Base-by-base conservation (phyloP, 2,888 invertebrate genomes). In the Pogonocherus hispidulus region DNA sequence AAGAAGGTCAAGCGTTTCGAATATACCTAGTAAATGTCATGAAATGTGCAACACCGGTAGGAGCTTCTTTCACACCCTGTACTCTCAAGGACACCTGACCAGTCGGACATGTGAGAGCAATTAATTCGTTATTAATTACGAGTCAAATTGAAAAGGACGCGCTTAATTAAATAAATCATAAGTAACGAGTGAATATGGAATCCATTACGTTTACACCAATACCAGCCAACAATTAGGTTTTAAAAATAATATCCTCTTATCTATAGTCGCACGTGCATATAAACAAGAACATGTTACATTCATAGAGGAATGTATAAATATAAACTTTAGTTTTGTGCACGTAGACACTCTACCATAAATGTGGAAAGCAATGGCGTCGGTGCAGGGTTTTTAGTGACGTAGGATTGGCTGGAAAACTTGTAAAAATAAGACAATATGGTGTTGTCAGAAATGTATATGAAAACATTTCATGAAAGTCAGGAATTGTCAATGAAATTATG, bases 201-300 rank as follows among this genome's bases (percentile, higher is more conserved):
- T 18, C 32, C 19, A n/a, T 32, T n/a, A n/a, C n/a, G 27, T 32
- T 32, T 9, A 18, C n/a, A 32, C 18, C 32, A 22, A 52, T 52
- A 22, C 32, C 9, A 32, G 52, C 16, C 16, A 52, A 57, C 23
- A 57, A 57, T 57, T 57, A 41, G 22, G 57, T 57, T 44, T 57
- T 44, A 55, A 55, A 57, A 57, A 41, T 46, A 57, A 57, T 57
- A 46, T 46, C 35, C 37, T 20, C 44, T 57, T 57, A 57, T 57
- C 57, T 57, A 57, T 46, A 3, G 44, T 16, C 55, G 44, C 57
- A 57, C 57, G 57, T 57, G 57, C 57, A 23, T 20, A 44, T 46
- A 57, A 57, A 57, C 44, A 57, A 44, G 27, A 57, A 20, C 57
- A 20, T 41, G 23, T 57, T 44, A 27, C 22, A 23, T 57, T 55